Conservation (phyloP, 2,888 invertebrate species). For the Tetropium fuscum region DNA sequence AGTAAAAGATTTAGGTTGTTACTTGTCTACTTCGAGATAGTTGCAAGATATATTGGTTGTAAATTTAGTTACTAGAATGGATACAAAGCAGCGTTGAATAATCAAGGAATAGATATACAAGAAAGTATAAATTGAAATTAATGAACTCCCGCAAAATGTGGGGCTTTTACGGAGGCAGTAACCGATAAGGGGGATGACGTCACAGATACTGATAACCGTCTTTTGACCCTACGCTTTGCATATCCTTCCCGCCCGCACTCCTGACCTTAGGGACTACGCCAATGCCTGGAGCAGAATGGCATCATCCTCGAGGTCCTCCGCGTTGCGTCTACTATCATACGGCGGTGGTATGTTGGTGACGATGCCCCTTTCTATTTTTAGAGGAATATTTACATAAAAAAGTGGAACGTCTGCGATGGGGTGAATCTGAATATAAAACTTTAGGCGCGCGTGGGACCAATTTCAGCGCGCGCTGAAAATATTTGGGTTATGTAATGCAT, state of each 20-base stretch:
- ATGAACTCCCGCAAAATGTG: too few relatives aligned
- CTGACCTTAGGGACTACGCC: conserved; percentile 9
- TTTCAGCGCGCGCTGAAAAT: background rate
- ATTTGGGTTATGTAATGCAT: conserved; percentile 11
- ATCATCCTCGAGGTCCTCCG: background rate
- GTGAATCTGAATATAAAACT: conserved; percentile 16
- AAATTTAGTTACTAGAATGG: too few relatives aligned
- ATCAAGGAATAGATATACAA: too few relatives aligned
- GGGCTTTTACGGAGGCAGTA: too few relatives aligned
- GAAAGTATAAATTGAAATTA: too few relatives aligned
- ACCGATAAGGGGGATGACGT: conserved; percentile 3
- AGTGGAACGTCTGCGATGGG: conserved; percentile 21
- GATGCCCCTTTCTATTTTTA: conserved; percentile 16
- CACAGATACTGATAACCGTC: conserved; percentile 7
- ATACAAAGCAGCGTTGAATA: too few relatives aligned
- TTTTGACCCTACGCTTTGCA: conserved; percentile 15
- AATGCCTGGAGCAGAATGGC: background rate
- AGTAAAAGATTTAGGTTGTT: too few relatives aligned
- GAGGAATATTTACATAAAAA: conserved; percentile 19
- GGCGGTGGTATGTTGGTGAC: conserved; percentile 4
- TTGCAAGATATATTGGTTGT: too few relatives aligned
- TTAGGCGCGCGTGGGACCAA: conserved; percentile 3
- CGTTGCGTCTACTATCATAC: conserved; percentile 13
- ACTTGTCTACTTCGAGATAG: too few relatives aligned
- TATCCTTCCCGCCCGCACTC: conserved; percentile 1